Evolutionary conservation across 2,888 invertebrate species (phyloP), one percentile per base, ranked within the genome.

Genomic region (Leistus spinibarbis): DNA sequence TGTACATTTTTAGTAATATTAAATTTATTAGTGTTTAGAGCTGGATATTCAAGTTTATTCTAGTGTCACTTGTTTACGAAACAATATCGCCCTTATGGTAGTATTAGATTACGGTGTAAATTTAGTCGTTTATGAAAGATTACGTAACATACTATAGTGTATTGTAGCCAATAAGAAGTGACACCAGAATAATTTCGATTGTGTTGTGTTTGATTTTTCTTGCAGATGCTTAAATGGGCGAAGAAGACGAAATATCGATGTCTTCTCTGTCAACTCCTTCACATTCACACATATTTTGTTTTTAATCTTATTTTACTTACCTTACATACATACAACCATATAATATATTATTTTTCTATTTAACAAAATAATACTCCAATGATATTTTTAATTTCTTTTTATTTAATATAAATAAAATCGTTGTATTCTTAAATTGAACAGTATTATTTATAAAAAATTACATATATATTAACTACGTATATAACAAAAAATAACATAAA

Each of bases 371-470:
- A 67, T 73, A 73, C 40, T 60, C 73, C 60, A 57, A 60, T 67
- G 54, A 57, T 67, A 67, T 73, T 73, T 73, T 73, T 67, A 67
- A n/a, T 73, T 66, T 73, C 67, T 73, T 73, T 60, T 73, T 73
- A 73, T 73, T 73, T 67, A 73, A 73, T 73, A 73, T 73, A 73
- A 73, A 73, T 73, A 73, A 73, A 73, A 67, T 67, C 67, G 62
- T 60, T 73, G 66, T 73, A 67, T 67, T 66, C 67, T 67, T 67
- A 67, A 73, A 72, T 67, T 67, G 73, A 73, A 73, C 73, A 73
- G 73, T 73, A 73, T 73, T 73, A 73, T 73, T 73, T 73, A 54
- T 67, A 73, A 67, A 72, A 67, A 73, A 67, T 73, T 67, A 9
- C 27, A 64, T 64, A 23, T 24, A 62, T 62, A 5, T 54, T 13